Conservation (phyloP, 2,888 invertebrate species). For the Dryadula phaetusa region DNA sequence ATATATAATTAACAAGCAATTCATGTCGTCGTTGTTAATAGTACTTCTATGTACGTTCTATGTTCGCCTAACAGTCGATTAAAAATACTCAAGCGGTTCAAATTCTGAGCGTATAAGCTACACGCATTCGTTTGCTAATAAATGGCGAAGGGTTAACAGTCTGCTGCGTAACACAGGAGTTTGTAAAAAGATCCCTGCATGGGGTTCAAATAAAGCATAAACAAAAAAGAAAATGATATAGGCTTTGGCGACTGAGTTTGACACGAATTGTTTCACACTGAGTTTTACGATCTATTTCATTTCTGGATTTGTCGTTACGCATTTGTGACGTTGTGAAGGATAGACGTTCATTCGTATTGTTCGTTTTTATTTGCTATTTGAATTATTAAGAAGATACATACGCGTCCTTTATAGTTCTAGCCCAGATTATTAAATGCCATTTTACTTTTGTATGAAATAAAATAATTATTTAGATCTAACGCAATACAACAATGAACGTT, state of each 20-base stretch:
- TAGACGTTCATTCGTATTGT: slow-evolving; percentile 7
- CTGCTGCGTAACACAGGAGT: slow-evolving; percentile 72
- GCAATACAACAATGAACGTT: too few species aligned
- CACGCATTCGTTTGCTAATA: slow-evolving; percentile 65
- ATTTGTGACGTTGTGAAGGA: slow-evolving; percentile 16
- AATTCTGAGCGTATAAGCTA: slow-evolving; percentile 62
- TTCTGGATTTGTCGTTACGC: slow-evolving; percentile 24
- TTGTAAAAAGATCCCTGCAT: slow-evolving; percentile 60
- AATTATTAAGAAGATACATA: not conserved
- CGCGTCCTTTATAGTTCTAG: not conserved
- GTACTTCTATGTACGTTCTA: slow-evolving; percentile 36
- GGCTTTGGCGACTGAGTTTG: slow-evolving; percentile 49
- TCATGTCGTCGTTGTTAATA: not conserved
- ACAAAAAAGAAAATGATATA: slow-evolving; percentile 55
- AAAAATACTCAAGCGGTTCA: slow-evolving; percentile 60
- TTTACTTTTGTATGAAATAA: not conserved
- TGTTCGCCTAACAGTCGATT: slow-evolving; percentile 57
- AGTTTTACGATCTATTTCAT: slow-evolving; percentile 44
- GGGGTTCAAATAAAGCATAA: slow-evolving; percentile 59
- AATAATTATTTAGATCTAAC: not conserved
- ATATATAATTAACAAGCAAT: not conserved
- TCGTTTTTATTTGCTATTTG: slow-evolving; percentile 1
- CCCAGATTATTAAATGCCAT: not conserved
- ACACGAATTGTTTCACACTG: slow-evolving; percentile 48
- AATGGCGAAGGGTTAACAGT: slow-evolving; percentile 78